These are phyloP conservation scores for Coptodon rendalli DNA, from an alignment of 2,113 vertebrate species.

Conservation along the genomic window DNA sequence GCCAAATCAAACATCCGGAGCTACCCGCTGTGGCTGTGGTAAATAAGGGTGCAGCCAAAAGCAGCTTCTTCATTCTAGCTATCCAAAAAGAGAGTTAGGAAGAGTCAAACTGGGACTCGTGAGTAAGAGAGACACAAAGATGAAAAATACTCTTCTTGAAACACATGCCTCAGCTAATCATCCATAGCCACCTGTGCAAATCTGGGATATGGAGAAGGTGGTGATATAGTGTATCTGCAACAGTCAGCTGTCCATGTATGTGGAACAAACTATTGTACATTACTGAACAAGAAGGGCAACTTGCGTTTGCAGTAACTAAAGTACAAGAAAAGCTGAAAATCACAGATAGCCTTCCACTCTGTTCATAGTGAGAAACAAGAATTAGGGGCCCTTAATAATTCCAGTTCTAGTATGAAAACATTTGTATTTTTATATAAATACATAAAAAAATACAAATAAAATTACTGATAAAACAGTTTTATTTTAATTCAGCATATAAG, in stretches of 20 bases:
- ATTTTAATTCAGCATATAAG: not conserved
- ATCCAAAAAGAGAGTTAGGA: not conserved
- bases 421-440: not conserved
- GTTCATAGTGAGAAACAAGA: not conserved
- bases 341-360: not conserved
- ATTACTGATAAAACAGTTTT: not conserved
- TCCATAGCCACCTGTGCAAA: slow-evolving; percentile 12
- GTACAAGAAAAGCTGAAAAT: not conserved
- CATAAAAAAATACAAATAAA: not conserved
- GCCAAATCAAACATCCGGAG: not conserved
- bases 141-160: not conserved
- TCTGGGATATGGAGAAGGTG: slow-evolving; percentile 3
- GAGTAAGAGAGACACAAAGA: not conserved
- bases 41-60: not conserved
- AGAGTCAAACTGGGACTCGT: not conserved
- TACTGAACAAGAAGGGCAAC: not conserved
- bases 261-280: not conserved
- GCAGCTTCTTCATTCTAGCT: not conserved
- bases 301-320: not conserved
- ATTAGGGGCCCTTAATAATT: not conserved
- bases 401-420: not conserved
- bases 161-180: slow-evolving; percentile 3
- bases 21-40: not conserved
- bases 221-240: not conserved
- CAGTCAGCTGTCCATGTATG: slow-evolving; percentile 2